Percentiles rank a stretch among this genome's conserved stretches.
These are phyloP conservation scores for Tapirus indicus DNA, from an alignment of 2,797 vertebrate genomes.

Conservation along the genomic window DNA sequence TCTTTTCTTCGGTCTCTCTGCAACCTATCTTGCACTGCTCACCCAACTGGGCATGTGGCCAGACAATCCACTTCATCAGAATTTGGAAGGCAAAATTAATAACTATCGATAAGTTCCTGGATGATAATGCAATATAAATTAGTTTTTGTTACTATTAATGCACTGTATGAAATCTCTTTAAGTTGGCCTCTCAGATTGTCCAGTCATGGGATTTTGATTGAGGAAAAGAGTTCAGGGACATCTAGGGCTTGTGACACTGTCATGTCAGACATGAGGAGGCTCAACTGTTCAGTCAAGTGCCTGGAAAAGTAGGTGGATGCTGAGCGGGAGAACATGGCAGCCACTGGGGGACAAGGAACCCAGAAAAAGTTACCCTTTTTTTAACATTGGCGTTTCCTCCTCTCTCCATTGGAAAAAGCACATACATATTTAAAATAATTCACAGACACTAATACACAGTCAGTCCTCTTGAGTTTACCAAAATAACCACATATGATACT, in stretches of 20 bases:
- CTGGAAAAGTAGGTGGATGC: not conserved
- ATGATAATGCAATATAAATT: not conserved
- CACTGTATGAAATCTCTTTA: not conserved
- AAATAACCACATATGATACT: not conserved
- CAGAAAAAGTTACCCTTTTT: not conserved
- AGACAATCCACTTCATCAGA: not conserved
- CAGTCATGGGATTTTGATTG: not conserved
- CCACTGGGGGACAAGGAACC: rapidly evolving
- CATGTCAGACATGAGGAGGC: not conserved
- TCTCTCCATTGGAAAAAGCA: not conserved
- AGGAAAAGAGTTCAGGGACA: not conserved
- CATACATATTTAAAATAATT: conserved; percentile 18
- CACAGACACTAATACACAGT: not conserved
- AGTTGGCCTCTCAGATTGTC: not conserved
- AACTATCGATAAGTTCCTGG: not conserved
- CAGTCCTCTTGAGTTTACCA: not conserved
- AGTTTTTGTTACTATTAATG: not conserved
- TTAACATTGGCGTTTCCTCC: not conserved
- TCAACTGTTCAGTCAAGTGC: rapidly evolving
- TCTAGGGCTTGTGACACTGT: not conserved
- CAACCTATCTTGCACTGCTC: no score
- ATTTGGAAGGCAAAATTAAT: not conserved
- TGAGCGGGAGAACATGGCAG: no score
- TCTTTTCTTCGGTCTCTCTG: no score
- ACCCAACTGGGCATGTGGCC: no score